Conservation (phyloP, 2,113 vertebrate species). For the Peromyscus californicus region DNA sequence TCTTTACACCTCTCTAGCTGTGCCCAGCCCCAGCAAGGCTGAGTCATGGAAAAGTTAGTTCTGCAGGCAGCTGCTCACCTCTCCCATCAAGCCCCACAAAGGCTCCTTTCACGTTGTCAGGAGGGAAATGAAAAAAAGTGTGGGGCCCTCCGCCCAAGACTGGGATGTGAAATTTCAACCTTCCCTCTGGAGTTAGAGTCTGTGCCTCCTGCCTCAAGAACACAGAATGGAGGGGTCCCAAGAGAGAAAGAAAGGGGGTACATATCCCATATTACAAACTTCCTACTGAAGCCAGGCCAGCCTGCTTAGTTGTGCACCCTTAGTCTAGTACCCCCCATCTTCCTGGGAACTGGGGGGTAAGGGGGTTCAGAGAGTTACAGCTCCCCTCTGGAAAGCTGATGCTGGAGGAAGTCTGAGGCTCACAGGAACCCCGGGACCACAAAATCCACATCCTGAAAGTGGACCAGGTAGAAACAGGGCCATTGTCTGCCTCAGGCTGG, state of each 20-base stretch:
- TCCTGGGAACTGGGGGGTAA: background rate
- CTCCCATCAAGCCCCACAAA: slow-evolving; percentile 75
- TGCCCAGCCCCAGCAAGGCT: background rate
- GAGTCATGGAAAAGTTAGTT: slow-evolving; percentile 74
- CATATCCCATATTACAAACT: accelerated
- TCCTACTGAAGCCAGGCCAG: background rate
- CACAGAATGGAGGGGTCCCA: background rate
- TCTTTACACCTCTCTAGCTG: slow-evolving; percentile 30
- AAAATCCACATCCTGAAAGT: slow-evolving; percentile 12
- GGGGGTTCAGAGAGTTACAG: background rate
- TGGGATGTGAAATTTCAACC: slow-evolving; percentile 71
- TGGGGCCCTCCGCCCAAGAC: slow-evolving; percentile 65
- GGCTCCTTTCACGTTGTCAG: slow-evolving; percentile 73
- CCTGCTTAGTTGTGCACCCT: background rate
- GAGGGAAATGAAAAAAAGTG: background rate
- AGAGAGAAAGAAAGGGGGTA: background rate
- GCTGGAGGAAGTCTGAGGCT: background rate
- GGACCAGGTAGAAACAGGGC: background rate
- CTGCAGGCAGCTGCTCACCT: slow-evolving; percentile 6
- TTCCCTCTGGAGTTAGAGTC: slow-evolving; percentile 32
- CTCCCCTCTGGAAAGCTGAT: background rate
- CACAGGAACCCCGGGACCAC: background rate
- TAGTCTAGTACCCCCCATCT: background rate
- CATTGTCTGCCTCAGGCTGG: background rate
- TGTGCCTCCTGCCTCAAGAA: background rate